Base-by-base conservation (phyloP, 2,113 vertebrate genomes). In the Prolemur simus region DNA sequence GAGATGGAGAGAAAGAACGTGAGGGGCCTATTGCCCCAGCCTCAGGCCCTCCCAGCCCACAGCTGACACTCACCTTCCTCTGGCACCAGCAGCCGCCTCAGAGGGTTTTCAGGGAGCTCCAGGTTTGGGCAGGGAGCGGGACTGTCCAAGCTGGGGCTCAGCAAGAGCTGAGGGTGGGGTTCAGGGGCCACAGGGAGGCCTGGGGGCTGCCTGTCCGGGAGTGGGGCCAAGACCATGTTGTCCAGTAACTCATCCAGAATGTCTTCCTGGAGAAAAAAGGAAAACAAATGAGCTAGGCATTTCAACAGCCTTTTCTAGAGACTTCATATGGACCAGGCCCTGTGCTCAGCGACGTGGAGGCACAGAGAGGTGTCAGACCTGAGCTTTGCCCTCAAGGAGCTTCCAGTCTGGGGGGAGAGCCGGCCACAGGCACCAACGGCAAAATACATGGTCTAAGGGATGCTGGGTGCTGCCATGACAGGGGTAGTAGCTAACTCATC, bases 11-110 rank as follows among this genome's bases (percentile, higher is more conserved):
- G 64, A 87, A 11, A 23, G 21, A 7, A 49, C 4, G 20, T 93
- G 0, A 95, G 76, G 47, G 73, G 29, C 2, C 32, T 0, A 0
- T 1, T 0, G 2, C 4, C 27, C 68, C 39, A 4, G 13, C 78
- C 25, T 25, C 58, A 34, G 71, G 76, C 83, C 89, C 23, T 39
- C 64, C 77, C 14, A 5, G 20, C 45, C 86, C 27, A 0, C 8
- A 23, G 63, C 68, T 23, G 37, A 52, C 37, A 84, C 93, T 95
- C 85, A 96, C 97, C 91, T 7, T 96, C 97, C 49, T 94, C 76
- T 0, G 64, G 47, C 2, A 47, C 74, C 92, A 97, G 11, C 6
- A 96, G 89, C 52, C 2, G 90, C 56, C 6, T 97, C 87, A 97
- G 94, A 17, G 97, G 96, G 45, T 97, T 97, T 83, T 91, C 96